Evolutionary conservation across 2,888 invertebrate genomes (phyloP).

Genomic region (Dione juno): DNA sequence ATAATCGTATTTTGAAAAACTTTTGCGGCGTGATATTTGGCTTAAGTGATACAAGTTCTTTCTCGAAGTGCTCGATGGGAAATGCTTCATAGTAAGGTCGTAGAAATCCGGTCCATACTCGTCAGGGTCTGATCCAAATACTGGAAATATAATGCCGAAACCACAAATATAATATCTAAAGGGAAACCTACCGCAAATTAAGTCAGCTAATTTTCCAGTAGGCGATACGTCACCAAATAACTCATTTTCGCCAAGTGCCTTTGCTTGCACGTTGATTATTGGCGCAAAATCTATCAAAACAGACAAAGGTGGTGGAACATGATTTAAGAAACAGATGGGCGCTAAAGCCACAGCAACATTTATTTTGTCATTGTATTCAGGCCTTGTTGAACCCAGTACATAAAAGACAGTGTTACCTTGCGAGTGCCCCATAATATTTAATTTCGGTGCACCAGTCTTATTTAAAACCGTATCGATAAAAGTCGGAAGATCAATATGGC

Average conservation of each 20-base stretch:
- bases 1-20: conserved; percentile 55
- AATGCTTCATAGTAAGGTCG: conserved; percentile 50
- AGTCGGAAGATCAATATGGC: conserved; percentile 87
- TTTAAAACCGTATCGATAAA: conserved; percentile 71
- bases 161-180: conserved; percentile 44
- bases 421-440: conserved; percentile 89
- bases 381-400: conserved; percentile 78
- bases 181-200: conserved; percentile 33
- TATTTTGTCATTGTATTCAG: conserved; percentile 85
- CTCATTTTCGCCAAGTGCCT: conserved; percentile 35
- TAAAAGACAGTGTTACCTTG: conserved; percentile 86
- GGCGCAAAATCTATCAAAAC: conserved; percentile 22
- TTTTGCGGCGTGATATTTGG: conserved; percentile 51
- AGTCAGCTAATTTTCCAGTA: conserved; percentile 18
- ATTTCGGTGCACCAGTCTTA: conserved; percentile 75
- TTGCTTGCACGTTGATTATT: conserved; percentile 29
- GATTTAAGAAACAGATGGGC: conserved; percentile 55
- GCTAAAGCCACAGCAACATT: conserved; percentile 73
- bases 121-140: conserved; percentile 44
- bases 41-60: conserved; percentile 57
- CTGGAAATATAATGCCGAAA: conserved; percentile 37
- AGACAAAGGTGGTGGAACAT: conserved; percentile 41
- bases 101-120: conserved; percentile 55
- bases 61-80: conserved; percentile 52
- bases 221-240: conserved; percentile 37